Conservation (phyloP, 2,888 invertebrate genomes). For the Acleris sparsana region DNA sequence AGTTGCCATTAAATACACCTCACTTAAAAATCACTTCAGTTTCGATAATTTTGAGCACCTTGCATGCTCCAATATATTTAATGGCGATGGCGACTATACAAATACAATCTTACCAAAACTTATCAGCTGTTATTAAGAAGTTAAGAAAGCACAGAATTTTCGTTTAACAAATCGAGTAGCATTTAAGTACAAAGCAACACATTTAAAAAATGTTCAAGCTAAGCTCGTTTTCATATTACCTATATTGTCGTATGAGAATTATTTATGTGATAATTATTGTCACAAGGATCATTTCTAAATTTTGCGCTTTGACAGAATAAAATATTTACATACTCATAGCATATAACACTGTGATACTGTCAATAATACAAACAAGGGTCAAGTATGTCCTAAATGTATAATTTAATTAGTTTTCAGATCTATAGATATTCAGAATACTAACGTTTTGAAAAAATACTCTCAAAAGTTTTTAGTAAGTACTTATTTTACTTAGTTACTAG, state of each 20-base stretch:
- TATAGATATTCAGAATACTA: conserved; percentile 55
- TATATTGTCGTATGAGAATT: conserved; percentile 71
- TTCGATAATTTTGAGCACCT: too few species aligned
- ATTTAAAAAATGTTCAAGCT: conserved; percentile 51
- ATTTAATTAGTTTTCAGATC: conserved; percentile 29
- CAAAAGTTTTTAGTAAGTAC: conserved; percentile 45
- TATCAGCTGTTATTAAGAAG: too few species aligned
- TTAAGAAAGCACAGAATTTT: not conserved
- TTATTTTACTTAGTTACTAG: conserved; percentile 38
- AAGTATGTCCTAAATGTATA: conserved; percentile 1
- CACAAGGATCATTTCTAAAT: conserved; percentile 63
- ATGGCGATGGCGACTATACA: too few species aligned
- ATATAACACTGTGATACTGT: conserved; percentile 12
- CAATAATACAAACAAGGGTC: conserved; percentile 6
- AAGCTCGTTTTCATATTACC: conserved; percentile 72
- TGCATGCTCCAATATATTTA: too few species aligned
- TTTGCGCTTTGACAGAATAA: conserved; percentile 44
- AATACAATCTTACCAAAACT: too few species aligned
- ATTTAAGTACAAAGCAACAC: conserved; percentile 35
- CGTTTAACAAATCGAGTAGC: not conserved
- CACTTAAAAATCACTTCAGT: too few species aligned
- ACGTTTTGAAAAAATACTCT: conserved; percentile 55
- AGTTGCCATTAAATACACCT: too few species aligned
- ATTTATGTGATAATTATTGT: conserved; percentile 79
- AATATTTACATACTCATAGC: conserved; percentile 36